Percentiles rank a stretch among this genome's conserved stretches.
These are phyloP conservation scores for Malaclemys terrapin DNA, from an alignment of 2,113 vertebrate species.

Conservation along the genomic window DNA sequence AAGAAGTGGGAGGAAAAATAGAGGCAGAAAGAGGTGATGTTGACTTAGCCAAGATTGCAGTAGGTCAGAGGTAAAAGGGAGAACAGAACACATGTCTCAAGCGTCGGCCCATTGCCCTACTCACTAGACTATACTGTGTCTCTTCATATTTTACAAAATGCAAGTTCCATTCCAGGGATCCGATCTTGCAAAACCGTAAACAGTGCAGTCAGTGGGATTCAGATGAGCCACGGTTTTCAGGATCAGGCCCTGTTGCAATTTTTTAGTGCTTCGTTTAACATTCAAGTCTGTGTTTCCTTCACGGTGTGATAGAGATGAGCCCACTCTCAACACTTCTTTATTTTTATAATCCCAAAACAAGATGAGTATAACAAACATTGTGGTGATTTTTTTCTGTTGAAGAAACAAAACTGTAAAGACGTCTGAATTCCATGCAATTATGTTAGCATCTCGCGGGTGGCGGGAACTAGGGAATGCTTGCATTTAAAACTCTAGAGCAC, in stretches of 20 bases:
- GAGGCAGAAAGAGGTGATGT: background rate
- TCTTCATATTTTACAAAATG: background rate
- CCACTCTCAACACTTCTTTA: background rate
- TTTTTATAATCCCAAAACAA: background rate
- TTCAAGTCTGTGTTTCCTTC: accelerated
- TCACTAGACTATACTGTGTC: background rate
- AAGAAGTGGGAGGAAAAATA: background rate
- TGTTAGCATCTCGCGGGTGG: background rate
- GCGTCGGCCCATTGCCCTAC: background rate
- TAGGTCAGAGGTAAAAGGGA: background rate
- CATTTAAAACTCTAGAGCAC: background rate
- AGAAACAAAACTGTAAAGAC: background rate
- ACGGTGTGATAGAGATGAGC: background rate
- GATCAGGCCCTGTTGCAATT: background rate
- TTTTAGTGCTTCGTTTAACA: background rate
- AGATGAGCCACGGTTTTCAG: background rate
- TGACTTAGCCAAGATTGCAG: background rate
- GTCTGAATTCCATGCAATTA: background rate
- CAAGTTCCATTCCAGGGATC: accelerated
- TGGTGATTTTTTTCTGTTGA: background rate
- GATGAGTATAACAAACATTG: background rate
- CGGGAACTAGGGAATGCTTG: background rate
- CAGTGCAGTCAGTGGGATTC: background rate
- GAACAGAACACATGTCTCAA: background rate
- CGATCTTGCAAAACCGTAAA: background rate